Base-by-base conservation (phyloP, 2,797 vertebrate species). In the Loriculus beryllinus region DNA sequence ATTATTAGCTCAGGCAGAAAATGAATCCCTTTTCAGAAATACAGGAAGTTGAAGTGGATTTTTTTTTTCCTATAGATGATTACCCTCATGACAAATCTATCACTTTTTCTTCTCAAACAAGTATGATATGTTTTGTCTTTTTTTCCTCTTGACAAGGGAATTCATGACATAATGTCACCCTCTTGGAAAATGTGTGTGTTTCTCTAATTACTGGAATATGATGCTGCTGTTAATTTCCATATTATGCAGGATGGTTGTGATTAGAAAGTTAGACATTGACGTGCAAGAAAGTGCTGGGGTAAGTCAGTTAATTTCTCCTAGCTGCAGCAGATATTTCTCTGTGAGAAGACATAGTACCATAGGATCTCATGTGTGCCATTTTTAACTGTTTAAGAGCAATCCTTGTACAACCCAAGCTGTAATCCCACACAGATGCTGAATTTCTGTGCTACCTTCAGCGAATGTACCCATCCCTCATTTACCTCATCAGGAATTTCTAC, bases 61-160 rank as follows among this genome's bases (percentile, higher is more conserved):
- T 86, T 92, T 86, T 90, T 63, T 82, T 97, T 69, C 75, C 85
- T 86, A 94, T 95, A 97, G 93, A 90, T 96, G 91, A 97, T 97
- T 97, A 95, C 94, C 86, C 91, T 97, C 75, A 43, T 96, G 97
- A 97, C 96, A 97, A 96, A 86, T 93, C 91, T 95, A 95, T 96
- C 95, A 86, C 84, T 88, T 87, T 72, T n/a, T 63, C 47, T 84
- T 85, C 83, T 88, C 75, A 90, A 92, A 96, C 69, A 82, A 94
- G 25, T 74, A 49, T 42, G 88, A 39, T 76, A 94, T 86, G 83
- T 91, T 86, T 74, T 25, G 82, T 72, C 82, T 88, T 83, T 65
- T 86, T 87, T 82, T 42, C 57, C 31, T 88, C 67, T 85, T 95
- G 96, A 96, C 26, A 64, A 91, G 79, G 76, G 72, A 87, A 78